phyloP scores from a whole-genome alignment of 2,797 vertebrate species.

The Zalophus californianus region DNA sequence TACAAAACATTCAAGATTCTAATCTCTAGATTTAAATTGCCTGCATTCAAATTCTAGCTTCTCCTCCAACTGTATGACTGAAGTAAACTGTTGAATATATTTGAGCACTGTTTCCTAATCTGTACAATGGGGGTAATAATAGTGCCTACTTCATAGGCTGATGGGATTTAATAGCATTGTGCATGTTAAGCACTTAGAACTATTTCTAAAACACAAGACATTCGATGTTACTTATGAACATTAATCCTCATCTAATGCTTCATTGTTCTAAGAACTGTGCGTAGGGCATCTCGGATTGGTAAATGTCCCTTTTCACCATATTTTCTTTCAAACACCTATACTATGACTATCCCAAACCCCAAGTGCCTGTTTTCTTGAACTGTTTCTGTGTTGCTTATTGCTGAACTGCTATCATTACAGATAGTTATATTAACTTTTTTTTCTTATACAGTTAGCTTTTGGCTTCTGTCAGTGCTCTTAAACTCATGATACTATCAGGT shows the following conservation, averaged over 20 bases:
- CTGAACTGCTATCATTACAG: background rate
- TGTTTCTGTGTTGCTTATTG: background rate
- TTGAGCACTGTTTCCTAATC: background rate
- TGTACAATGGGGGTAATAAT: background rate
- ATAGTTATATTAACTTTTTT: background rate
- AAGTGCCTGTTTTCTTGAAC: background rate
- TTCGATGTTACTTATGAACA: background rate
- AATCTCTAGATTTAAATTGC: background rate
- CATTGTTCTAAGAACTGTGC: background rate
- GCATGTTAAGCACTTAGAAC: background rate
- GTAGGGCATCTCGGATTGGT: background rate
- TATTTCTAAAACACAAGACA: background rate
- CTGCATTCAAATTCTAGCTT: background rate
- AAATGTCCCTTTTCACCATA: background rate
- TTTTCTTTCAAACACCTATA: background rate
- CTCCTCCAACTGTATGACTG: background rate
- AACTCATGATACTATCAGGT: background rate
- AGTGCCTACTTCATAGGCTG: background rate
- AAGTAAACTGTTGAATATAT: background rate
- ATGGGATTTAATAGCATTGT: background rate
- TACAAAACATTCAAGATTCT: background rate
- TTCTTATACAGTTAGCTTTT: background rate
- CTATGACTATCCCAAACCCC: background rate
- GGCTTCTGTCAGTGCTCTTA: background rate
- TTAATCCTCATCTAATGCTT: constrained; percentile 5